Evolutionary conservation across 1,140 invertebrate species (phyloP).

Genomic region (Orius insidiosus): DNA sequence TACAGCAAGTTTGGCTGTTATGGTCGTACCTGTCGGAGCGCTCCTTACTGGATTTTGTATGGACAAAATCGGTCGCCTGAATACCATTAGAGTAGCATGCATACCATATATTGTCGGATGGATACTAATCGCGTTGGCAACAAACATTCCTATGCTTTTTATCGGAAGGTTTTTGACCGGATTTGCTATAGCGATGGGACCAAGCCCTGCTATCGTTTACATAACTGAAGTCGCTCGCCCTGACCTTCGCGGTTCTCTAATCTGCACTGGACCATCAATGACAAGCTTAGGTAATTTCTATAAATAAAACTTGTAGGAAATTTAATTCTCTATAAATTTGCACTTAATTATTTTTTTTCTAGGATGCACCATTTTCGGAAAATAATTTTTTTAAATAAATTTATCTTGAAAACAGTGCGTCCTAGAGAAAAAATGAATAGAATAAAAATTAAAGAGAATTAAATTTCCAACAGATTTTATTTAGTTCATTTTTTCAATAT

Average conservation of each 20-base stretch:
- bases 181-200: slow-evolving; percentile 33
- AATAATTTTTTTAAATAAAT: too few relatives aligned
- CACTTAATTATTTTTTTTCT: too few relatives aligned
- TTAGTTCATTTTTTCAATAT: too few relatives aligned
- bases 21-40: slow-evolving; percentile 34
- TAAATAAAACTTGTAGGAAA: too few relatives aligned
- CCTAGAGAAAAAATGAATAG: too few relatives aligned
- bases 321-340: too few relatives aligned
- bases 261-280: slow-evolving; percentile 32
- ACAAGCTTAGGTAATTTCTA: slow-evolving; percentile 33
- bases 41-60: slow-evolving; percentile 36
- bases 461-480: too few relatives aligned
- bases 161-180: slow-evolving; percentile 44
- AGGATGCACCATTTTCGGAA: too few relatives aligned
- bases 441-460: too few relatives aligned
- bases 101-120: slow-evolving; percentile 43
- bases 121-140: slow-evolving; percentile 35
- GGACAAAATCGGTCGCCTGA: slow-evolving; percentile 41
- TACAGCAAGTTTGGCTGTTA: slow-evolving; percentile 35
- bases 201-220: slow-evolving; percentile 40
- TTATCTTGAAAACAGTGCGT: too few relatives aligned
- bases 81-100: slow-evolving; percentile 37
- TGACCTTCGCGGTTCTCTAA: slow-evolving; percentile 36
- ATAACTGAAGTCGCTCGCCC: slow-evolving; percentile 40
- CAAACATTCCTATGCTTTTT: slow-evolving; percentile 31